Base-by-base conservation (phyloP, 2,797 vertebrate species). In the Aldrovandia affinis region DNA sequence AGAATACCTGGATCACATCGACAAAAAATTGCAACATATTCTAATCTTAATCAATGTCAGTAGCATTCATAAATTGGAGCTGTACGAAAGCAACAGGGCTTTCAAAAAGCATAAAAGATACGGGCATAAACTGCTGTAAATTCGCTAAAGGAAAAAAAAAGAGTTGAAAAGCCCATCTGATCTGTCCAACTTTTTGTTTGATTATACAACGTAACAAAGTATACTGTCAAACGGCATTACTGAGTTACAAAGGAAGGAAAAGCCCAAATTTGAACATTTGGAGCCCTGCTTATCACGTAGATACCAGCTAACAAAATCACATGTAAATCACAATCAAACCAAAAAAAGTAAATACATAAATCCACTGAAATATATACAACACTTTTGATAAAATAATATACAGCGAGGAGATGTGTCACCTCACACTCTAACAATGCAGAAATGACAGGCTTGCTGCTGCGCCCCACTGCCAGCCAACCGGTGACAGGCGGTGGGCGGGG, bases 401-500 rank as follows among this genome's bases (percentile, higher is more conserved):
- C 36, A 9, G 70, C 70, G 8, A 15, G 20, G 42, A 47, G 73
- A 47, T 1, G 42, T 14, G 42, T 47, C 42, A 47, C 20, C 73
- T n/a, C 22, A 20, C 39, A 18, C 42, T 47, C 73, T 47, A 77
- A 77, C 39, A 0, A 47, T 47, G 73, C 20, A 6, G 9, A 36
- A 15, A 25, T 42, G 22, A 47, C 22, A 22, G 39, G 39, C 42
- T 12, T 25, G 15, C 3, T n/a, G 20, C 42, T 47, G 91, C 87
- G 89, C 90, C 92, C 89, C 80, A 83, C 91, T 90, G 92, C 91
- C 42, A 44, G 73, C 73, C 20, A 25, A 14, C 20, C 42, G 2
- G 18, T 94, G 95, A 95, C 92, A 95, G 96, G 94, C 95, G 94
- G 96, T 97, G 96, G 97, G 96, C 96, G 96, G 95, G 94, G 93